A percentile compares a stretch with the other conserved stretches of the same genome.
Evolutionary conservation across 1,140 invertebrate genomes (phyloP).

Genomic region (Cydia fagiglandana): DNA sequence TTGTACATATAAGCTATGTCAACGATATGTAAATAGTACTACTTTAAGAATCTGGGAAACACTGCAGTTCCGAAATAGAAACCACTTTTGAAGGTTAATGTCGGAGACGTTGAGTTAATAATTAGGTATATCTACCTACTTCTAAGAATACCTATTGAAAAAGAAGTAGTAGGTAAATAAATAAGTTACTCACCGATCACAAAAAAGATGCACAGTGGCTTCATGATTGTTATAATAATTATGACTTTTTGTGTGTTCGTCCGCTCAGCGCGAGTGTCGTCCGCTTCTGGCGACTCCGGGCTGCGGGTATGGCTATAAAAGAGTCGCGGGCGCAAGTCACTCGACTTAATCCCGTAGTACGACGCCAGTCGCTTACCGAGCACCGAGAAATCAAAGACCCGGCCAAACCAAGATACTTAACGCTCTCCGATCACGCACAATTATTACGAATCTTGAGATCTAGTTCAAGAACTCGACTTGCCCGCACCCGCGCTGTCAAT

Average conservation of each 20-base stretch:
- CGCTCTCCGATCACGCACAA: not conserved
- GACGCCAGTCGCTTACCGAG: not conserved
- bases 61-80: not conserved
- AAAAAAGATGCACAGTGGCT: slow-evolving; percentile 1
- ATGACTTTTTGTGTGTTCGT: slow-evolving; percentile 11
- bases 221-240: slow-evolving; percentile 25
- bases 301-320: not conserved
- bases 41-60: not conserved
- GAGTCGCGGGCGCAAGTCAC: not conserved
- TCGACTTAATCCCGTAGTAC: not conserved
- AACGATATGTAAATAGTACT: too few relatives aligned
- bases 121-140: too few relatives aligned
- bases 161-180: too few relatives aligned
- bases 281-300: slow-evolving; percentile 12
- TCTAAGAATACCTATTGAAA: too few relatives aligned
- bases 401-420: not conserved
- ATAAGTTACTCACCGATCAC: slow-evolving; percentile 20
- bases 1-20: too few relatives aligned
- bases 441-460: not conserved
- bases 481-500: not conserved
- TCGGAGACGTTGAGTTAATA: not conserved
- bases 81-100: not conserved
- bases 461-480: not conserved
- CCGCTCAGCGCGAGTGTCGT: slow-evolving; percentile 6
- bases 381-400: not conserved